Evolutionary conservation across 1,140 invertebrate genomes (phyloP).

Genomic region (Araneus ventricosus): DNA sequence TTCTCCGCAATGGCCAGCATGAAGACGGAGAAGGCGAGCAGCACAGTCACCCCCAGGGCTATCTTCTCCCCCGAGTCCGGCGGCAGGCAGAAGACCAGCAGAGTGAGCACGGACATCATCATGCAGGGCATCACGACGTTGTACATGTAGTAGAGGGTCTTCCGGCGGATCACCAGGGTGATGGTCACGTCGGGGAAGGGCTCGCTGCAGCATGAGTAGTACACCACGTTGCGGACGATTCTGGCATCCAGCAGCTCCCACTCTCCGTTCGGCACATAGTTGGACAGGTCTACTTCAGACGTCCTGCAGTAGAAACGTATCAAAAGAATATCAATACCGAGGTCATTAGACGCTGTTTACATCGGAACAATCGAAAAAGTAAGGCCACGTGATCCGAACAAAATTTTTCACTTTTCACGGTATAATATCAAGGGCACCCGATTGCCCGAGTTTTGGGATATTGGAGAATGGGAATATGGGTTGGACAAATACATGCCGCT

Average conservation of each 20-base stretch:
- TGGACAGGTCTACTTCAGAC: constrained; percentile 82
- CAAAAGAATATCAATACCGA: too few species aligned
- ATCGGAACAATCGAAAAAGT: too few species aligned
- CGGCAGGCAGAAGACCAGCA: constrained; percentile 84
- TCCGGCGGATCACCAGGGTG: constrained; percentile 80
- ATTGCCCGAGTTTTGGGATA: too few species aligned
- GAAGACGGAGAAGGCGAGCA: constrained; percentile 84
- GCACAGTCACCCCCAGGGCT: constrained; percentile 83
- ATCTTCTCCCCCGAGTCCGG: constrained; percentile 84
- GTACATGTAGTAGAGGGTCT: constrained; percentile 82
- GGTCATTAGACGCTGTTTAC: too few species aligned
- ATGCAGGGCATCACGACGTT: constrained; percentile 84
- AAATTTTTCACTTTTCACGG: too few species aligned
- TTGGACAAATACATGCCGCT: too few species aligned
- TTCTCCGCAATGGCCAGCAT: constrained; percentile 84
- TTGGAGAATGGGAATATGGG: too few species aligned
- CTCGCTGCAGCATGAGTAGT: constrained; percentile 83
- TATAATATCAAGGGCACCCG: too few species aligned
- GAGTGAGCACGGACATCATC: constrained; percentile 83
- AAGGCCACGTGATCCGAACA: too few species aligned
- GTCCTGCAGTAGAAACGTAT: constrained; percentile 78
- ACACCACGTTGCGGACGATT: constrained; percentile 81
- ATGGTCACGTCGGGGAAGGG: constrained; percentile 84
- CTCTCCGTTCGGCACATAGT: constrained; percentile 84
- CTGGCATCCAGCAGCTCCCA: constrained; percentile 83